Conservation (phyloP, 2,888 invertebrate genomes). For the Aphodius sticticus region DNA sequence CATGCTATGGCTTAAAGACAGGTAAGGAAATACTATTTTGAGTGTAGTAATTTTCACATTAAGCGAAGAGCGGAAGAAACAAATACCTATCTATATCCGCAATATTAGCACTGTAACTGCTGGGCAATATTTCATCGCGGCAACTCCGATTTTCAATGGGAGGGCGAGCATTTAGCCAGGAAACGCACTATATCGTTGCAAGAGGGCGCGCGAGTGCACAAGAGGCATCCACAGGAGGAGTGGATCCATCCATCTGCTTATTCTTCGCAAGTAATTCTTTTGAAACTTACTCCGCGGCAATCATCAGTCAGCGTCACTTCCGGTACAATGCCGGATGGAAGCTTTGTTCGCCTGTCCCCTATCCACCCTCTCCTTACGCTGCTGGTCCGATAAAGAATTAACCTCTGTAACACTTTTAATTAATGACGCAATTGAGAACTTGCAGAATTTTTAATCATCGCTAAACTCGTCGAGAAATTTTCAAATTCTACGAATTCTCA, state of each 20-base stretch:
- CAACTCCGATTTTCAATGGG: not conserved
- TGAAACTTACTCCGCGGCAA: conserved; percentile 53
- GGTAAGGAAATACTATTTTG: too few species aligned
- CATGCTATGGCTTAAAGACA: too few species aligned
- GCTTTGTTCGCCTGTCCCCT: conserved; percentile 52
- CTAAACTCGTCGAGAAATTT: not conserved
- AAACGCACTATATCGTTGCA: conserved; percentile 19
- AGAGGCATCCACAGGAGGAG: conserved; percentile 23
- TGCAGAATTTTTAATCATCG: conserved; percentile 36
- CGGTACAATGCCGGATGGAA: conserved; percentile 57
- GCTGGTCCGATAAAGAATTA: conserved; percentile 20
- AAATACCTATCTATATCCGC: not conserved
- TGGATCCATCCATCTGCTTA: conserved; percentile 58
- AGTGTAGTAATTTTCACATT: not conserved
- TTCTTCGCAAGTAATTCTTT: conserved; percentile 58
- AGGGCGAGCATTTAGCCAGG: not conserved
- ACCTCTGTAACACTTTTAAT: conserved; percentile 48
- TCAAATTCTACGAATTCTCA: too few species aligned
- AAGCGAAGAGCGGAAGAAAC: not conserved
- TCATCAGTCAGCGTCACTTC: conserved; percentile 62
- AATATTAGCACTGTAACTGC: not conserved
- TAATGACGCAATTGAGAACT: conserved; percentile 58
- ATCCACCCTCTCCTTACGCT: conserved; percentile 6
- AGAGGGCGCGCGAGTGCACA: conserved; percentile 20
- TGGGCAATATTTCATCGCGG: not conserved